Percentiles rank a stretch among this genome's conserved stretches.
Evolutionary conservation across 2,797 vertebrate species (phyloP).

Genomic region (Calcarius lapponicus): DNA sequence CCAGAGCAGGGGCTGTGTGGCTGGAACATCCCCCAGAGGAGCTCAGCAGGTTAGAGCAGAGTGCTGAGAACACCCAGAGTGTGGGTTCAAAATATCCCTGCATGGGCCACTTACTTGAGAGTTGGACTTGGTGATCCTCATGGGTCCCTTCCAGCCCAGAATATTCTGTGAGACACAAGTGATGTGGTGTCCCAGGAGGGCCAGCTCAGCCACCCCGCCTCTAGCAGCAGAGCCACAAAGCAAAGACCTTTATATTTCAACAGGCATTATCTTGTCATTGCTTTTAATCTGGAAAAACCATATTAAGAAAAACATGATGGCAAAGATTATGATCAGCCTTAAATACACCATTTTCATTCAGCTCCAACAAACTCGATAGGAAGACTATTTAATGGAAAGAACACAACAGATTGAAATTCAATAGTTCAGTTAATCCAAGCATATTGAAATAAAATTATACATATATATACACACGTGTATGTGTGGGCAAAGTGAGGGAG

Average conservation of each 20-base stretch:
- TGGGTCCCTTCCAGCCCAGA: neutral
- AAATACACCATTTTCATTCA: slow-evolving; percentile 5
- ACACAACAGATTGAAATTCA: neutral
- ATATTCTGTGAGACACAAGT: neutral
- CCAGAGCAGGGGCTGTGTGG: rapidly evolving
- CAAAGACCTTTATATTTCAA: neutral
- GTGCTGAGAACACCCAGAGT: neutral
- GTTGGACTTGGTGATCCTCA: neutral
- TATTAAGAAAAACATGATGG: slow-evolving; percentile 1
- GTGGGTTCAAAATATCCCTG: neutral
- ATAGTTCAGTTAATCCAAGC: neutral
- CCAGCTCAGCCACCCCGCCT: neutral
- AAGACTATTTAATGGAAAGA: neutral
- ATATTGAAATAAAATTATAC: neutral
- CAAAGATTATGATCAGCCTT: slow-evolving; percentile 2
- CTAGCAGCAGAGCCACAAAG: neutral
- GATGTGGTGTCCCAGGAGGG: rapidly evolving
- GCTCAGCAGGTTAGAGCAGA: neutral
- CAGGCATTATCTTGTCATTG: neutral
- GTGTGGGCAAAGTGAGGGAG: neutral
- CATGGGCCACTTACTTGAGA: neutral
- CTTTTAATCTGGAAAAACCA: slow-evolving; percentile 10
- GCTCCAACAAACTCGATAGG: neutral
- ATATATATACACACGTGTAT: rapidly evolving
- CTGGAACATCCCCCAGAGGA: neutral